Conservation (phyloP, 2,888 invertebrate species). For the Phortica magna region DNA sequence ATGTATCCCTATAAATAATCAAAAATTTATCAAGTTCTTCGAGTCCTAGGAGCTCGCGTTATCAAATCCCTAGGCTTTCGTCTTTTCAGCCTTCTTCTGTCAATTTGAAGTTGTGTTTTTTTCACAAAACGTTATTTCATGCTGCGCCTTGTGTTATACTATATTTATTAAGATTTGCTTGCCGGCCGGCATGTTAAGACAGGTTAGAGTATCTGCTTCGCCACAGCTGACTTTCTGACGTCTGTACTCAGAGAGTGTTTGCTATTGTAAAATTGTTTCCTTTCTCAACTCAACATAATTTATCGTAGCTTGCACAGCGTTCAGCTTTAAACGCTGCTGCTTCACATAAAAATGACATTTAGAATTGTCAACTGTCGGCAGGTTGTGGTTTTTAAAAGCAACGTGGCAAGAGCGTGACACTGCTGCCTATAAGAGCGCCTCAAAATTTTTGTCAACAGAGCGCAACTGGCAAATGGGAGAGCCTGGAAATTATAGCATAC, state of each 20-base stretch:
- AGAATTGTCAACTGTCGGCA: constrained; percentile 64
- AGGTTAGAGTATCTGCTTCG: constrained; percentile 52
- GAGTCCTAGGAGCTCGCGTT: no score
- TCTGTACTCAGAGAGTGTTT: neutral
- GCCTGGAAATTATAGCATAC: constrained; percentile 50
- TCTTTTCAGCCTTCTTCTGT: no score
- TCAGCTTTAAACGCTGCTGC: constrained; percentile 10
- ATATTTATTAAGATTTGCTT: constrained; percentile 32
- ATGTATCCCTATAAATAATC: no score
- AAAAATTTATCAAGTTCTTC: no score
- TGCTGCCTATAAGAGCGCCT: constrained; percentile 24
- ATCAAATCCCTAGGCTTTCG: no score
- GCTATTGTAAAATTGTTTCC: neutral
- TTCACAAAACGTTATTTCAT: neutral
- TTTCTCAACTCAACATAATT: constrained; percentile 47
- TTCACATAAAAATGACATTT: constrained; percentile 53
- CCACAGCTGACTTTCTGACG: constrained; percentile 13
- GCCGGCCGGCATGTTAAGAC: constrained; percentile 63
- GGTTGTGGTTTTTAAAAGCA: constrained; percentile 58
- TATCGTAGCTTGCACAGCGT: constrained; percentile 46
- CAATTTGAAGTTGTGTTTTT: no score
- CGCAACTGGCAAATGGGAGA: constrained; percentile 29
- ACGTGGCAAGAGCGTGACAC: constrained; percentile 51
- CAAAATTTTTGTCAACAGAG: constrained; percentile 21
- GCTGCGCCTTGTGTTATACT: constrained; percentile 24